Conservation (phyloP, 1,140 invertebrate genomes). For the Cyclina sinensis region DNA sequence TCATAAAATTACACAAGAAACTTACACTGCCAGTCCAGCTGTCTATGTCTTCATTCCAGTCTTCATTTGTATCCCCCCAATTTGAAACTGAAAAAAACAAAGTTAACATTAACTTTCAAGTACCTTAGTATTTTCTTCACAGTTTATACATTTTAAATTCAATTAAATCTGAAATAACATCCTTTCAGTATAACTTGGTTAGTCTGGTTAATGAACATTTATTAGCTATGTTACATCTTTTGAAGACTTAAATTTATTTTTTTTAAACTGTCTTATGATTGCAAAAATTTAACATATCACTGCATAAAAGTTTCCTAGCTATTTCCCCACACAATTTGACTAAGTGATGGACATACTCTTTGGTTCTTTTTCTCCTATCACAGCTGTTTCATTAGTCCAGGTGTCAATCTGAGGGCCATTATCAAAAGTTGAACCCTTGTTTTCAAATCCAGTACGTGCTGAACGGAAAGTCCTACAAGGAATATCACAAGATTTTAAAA, state of each 20-base stretch:
- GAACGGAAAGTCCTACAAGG: constrained; percentile 46
- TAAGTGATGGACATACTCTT: constrained; percentile 76
- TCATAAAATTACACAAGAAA: too few relatives aligned
- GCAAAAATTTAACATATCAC: too few relatives aligned
- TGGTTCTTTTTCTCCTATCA: constrained; percentile 83
- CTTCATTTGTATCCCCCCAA: constrained; percentile 85
- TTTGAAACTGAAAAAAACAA: constrained; percentile 59
- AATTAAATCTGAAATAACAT: too few relatives aligned
- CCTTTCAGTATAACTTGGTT: too few relatives aligned
- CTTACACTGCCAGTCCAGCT: constrained; percentile 95
- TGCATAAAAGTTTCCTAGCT: too few relatives aligned
- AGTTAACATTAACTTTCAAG: background rate
- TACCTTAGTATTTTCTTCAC: background rate
- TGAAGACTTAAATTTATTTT: too few relatives aligned
- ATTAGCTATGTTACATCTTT: too few relatives aligned
- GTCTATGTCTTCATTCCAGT: constrained; percentile 95
- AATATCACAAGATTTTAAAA: too few relatives aligned
- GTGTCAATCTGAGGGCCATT: constrained; percentile 88
- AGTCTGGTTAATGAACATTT: too few relatives aligned
- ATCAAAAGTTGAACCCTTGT: constrained; percentile 67
- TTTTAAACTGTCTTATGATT: too few relatives aligned
- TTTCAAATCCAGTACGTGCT: constrained; percentile 41
- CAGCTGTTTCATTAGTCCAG: constrained; percentile 89
- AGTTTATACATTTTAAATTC: too few relatives aligned
- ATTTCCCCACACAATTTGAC: too few relatives aligned